Base-by-base conservation (phyloP, 2,888 invertebrate genomes). In the Callimorpha dominula region DNA sequence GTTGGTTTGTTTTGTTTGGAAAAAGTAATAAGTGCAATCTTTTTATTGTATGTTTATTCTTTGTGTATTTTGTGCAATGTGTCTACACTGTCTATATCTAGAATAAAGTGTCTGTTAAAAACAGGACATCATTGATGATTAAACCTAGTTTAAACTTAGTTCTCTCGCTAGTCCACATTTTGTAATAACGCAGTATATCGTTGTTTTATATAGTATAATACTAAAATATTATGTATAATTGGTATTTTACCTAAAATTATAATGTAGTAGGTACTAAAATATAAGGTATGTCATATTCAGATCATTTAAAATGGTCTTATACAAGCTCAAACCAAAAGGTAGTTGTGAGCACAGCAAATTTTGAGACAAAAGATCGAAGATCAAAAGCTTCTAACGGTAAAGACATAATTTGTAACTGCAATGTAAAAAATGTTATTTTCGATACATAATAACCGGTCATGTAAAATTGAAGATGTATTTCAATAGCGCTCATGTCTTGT, bases 21-120 rank as follows among this genome's bases (percentile, higher is more conserved):
- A 49, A 69, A 63, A 46, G 14, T 69, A 50, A 5, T 46, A 46
- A 15, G 68, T 68, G 68, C 68, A 68, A 68, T 68, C n/a, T 49
- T 46, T 68, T 68, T 31, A 11, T 31, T 46, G n/a, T 60, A 57
- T 68, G 31, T 42, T 42, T 42, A 6, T 43, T 31, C 11, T 67
- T 67, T 54, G 65, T 65, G 31, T 65, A 31, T 49, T 31, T 65
- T 49, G 31, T 65, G 49, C 65, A 50, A 50, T 50, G 11, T 20
- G 11, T 60, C 12, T 60, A 60, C 31, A 31, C 57, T 54, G n/a
- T 54, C 11, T 57, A 57, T 31, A 12, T 20, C n/a, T 57, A 31
- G 4, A 12, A 57, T 31, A 57, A 60, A 60, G 31, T 31, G 31
- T 31, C 60, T 60, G 60, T 60, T 31, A 0, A 31, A n/a, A 60